These are phyloP conservation scores for Alouatta palliata DNA, from an alignment of 2,113 vertebrate genomes.

Conservation along the genomic window DNA sequence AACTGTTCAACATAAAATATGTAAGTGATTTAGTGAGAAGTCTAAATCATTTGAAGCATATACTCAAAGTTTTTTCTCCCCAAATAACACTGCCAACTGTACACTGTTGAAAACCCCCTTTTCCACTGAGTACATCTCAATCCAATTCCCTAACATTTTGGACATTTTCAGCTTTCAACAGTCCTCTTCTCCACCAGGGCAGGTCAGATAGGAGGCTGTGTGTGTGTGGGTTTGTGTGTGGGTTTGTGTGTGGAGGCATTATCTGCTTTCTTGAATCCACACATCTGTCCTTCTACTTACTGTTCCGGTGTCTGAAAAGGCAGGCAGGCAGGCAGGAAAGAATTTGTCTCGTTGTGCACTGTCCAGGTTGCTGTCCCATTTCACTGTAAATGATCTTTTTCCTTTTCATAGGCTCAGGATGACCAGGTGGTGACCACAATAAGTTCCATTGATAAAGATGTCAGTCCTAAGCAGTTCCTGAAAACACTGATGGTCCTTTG, in stretches of 20 bases:
- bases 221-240: background rate
- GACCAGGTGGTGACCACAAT: background rate
- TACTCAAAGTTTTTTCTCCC: background rate
- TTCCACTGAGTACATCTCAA: background rate
- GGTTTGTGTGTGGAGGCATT: background rate
- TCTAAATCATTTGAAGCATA: background rate
- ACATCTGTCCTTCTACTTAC: background rate
- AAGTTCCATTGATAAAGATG: background rate
- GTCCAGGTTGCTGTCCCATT: background rate
- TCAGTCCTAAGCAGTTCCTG: constrained; percentile 36
- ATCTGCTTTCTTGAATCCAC: background rate
- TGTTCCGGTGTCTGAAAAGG: background rate
- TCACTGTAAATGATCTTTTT: constrained; percentile 7
- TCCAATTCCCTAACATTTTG: background rate
- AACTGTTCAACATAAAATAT: background rate
- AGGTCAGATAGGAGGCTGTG: background rate
- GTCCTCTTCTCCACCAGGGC: background rate
- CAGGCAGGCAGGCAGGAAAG: background rate
- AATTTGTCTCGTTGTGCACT: background rate
- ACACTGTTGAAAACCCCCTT: background rate
- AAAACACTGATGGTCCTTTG: background rate
- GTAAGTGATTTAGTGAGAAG: background rate
- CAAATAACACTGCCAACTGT: background rate
- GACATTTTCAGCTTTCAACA: background rate
- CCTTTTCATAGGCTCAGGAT: constrained; percentile 25